Evolutionary conservation across 2,888 invertebrate species (phyloP), one percentile per base, ranked within the genome.

Genomic region (Acrobasis suavella): DNA sequence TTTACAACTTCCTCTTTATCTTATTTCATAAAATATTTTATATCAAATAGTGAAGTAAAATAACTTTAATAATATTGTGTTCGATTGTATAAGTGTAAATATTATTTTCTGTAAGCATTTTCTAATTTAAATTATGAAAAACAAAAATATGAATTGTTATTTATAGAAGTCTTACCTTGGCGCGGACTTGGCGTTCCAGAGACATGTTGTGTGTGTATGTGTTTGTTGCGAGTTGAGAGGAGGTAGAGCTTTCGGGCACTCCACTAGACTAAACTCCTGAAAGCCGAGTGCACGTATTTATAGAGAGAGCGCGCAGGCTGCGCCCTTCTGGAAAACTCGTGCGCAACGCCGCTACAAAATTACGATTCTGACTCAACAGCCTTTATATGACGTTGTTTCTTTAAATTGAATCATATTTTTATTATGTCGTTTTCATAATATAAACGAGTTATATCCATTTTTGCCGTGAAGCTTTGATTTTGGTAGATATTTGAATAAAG

Each of bases 161-260:
- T 62, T 50, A 55, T 46, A 55, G 46, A 17, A 37, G 6, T 9
- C 16, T 62, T 62, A 97, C 97, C 96, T 97, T 97, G 87, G 95
- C 95, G 87, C 96, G 96, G 93, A 97, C 96, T 95, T 96, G 96
- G 93, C 97, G 96, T 95, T 97, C 97, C 91, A 97, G 95, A 95
- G 97, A 97, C 97, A 97, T 97, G 85, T 92, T 86, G 81, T 83
- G 80, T 79, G 76, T 78, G 73, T 80, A 72, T 78, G 76, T 81
- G 72, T 77, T 61, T 72, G 67, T 63, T 71, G 67, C 76, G 74
- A 73, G 70, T 74, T 76, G 78, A 77, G 77, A 78, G 78, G 81
- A 77, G 83, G 81, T 82, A 73, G 80, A 85, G 80, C 75, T 71
- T 73, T 75, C 77, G 76, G 79, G 76, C 77, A 83, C 91, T 82